Conservation (phyloP, 2,888 invertebrate genomes). For the Sialis lutaria region DNA sequence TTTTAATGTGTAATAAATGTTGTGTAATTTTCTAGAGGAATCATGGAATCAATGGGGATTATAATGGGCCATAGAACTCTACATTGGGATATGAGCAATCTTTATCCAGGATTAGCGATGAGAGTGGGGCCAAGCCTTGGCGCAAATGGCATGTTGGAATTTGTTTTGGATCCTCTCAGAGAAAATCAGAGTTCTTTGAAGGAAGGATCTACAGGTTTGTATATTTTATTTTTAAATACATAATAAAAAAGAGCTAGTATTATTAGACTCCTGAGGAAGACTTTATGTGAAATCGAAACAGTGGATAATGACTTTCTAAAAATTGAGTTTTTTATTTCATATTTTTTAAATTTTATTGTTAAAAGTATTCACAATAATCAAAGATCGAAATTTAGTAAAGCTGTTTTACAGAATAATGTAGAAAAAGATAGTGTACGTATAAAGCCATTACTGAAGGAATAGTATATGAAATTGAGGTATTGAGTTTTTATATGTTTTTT, state of each 20-base stretch:
- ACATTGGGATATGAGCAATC: constrained; percentile 52
- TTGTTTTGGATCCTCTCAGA: constrained; percentile 45
- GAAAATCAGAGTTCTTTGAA: constrained; percentile 32
- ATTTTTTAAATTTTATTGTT: neutral
- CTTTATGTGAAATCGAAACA: no score
- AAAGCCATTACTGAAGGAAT: no score
- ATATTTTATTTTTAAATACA: neutral
- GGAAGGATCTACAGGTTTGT: constrained; percentile 43
- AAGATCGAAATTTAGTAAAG: no score
- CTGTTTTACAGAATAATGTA: no score
- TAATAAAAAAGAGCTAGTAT: neutral
- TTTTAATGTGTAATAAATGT: no score
- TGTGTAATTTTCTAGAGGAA: constrained; percentile 26
- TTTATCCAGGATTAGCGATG: constrained; percentile 62
- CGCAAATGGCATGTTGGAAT: constrained; percentile 55
- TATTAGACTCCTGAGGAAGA: no score
- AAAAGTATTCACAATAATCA: no score
- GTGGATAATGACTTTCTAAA: no score
- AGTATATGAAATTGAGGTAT: no score
- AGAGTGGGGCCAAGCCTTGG: constrained; percentile 52
- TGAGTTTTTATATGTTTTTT: no score
- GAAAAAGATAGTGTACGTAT: no score
- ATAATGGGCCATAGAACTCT: constrained; percentile 53
- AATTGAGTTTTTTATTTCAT: neutral
- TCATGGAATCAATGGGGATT: constrained; percentile 48